Evolutionary conservation across 2,113 vertebrate species (phyloP).

Genomic region (Ellobius talpinus): DNA sequence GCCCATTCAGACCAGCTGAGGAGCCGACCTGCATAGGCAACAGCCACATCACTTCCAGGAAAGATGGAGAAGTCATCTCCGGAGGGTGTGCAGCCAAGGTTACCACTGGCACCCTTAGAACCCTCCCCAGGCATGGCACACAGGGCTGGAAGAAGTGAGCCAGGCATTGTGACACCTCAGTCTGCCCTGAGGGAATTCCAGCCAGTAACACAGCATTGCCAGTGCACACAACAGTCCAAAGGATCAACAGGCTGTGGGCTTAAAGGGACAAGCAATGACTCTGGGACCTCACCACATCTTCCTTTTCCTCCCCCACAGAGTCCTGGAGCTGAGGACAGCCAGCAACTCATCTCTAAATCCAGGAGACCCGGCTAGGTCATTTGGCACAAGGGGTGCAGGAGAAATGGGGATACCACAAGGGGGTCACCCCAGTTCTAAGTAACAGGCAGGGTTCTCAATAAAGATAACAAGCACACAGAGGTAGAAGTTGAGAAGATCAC

Average conservation of each 20-base stretch:
- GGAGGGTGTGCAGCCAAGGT: background rate
- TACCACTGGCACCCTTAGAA: background rate
- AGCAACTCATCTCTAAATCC: background rate
- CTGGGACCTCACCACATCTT: background rate
- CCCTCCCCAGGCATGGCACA: background rate
- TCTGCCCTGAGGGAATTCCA: background rate
- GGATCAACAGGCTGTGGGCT: background rate
- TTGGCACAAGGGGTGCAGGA: accelerated
- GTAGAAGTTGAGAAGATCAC: background rate
- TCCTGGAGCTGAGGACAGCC: background rate
- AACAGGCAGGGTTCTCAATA: background rate
- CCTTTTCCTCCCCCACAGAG: background rate
- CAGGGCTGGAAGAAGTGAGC: accelerated
- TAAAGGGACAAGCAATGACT: accelerated
- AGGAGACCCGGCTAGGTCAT: background rate
- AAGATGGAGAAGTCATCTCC: conserved; percentile 58
- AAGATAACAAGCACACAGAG: background rate
- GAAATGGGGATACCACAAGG: background rate
- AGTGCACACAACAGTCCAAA: background rate
- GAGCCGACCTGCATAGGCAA: background rate
- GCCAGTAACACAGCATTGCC: background rate
- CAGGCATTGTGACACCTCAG: background rate
- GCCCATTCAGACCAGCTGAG: conserved; percentile 70
- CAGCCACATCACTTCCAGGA: background rate
- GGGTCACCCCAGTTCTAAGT: background rate